Conservation (phyloP, 2,888 invertebrate species). For the Rambutsinella grinnellia region DNA sequence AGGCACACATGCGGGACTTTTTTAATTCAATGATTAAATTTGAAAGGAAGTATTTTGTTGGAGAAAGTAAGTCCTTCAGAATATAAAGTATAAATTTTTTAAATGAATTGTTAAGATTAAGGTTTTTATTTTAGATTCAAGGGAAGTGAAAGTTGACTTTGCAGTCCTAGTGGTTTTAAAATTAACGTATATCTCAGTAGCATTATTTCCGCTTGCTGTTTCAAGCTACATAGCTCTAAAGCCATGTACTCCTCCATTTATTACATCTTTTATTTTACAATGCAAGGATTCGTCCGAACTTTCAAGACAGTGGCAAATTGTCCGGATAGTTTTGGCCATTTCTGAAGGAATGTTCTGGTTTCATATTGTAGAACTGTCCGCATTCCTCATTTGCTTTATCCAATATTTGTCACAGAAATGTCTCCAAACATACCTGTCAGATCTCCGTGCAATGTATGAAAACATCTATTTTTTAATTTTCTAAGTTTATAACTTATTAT, state of each 20-base stretch:
- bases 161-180: conserved; percentile 10
- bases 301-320: background rate
- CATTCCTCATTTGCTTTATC: conserved; percentile 15
- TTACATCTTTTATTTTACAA: conserved; percentile 9
- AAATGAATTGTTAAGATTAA: no score
- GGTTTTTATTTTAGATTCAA: no score
- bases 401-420: conserved; percentile 14
- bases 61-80: conserved; percentile 5
- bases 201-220: conserved; percentile 13
- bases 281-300: conserved; percentile 4
- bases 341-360: conserved; percentile 27
- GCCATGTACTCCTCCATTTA: conserved; percentile 25
- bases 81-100: background rate
- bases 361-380: conserved; percentile 25
- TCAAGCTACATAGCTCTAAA: conserved; percentile 7
- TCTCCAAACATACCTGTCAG: conserved; percentile 1
- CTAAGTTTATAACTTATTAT: no score
- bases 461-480: no score
- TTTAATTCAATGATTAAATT: conserved; percentile 25
- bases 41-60: conserved; percentile 14
- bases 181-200: conserved; percentile 3
- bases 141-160: background rate
- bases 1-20: background rate
- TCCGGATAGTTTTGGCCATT: conserved; percentile 3
- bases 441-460: conserved; percentile 2